These are phyloP conservation scores for Sarcophaga bullata DNA, from an alignment of 1,140 invertebrate genomes.

Conservation along the genomic window DNA sequence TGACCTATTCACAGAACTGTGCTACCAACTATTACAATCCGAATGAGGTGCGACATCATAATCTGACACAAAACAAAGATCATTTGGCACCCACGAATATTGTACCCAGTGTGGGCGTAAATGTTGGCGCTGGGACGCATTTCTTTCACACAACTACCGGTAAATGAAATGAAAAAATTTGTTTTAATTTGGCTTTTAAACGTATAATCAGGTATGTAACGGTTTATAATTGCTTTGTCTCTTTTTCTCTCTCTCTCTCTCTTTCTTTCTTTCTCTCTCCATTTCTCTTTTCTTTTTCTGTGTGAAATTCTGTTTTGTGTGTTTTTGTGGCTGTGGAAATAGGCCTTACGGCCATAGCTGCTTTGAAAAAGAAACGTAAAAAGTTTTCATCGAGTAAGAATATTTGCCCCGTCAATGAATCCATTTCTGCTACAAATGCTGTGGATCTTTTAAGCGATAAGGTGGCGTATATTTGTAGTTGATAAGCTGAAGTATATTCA, in stretches of 20 bases:
- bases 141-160: slow-evolving; percentile 62
- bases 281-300: background rate
- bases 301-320: background rate
- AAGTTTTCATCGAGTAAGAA: slow-evolving; percentile 81
- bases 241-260: background rate
- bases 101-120: slow-evolving; percentile 13
- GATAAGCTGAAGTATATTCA: slow-evolving; percentile 36
- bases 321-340: too few relatives aligned
- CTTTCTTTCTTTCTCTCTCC: background rate
- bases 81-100: slow-evolving; percentile 1
- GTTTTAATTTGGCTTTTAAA: slow-evolving; percentile 19
- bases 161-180: slow-evolving; percentile 32
- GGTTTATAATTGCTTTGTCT: background rate
- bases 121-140: slow-evolving; percentile 51
- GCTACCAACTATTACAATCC: slow-evolving; percentile 48
- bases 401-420: slow-evolving; percentile 69
- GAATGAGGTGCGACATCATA: slow-evolving; percentile 23
- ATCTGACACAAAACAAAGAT: slow-evolving; percentile 29
- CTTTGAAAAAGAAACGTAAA: slow-evolving; percentile 79
- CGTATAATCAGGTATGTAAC: slow-evolving; percentile 14
- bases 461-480: slow-evolving; percentile 48
- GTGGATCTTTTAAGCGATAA: slow-evolving; percentile 46
- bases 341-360: slow-evolving; percentile 72
- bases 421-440: slow-evolving; percentile 57
- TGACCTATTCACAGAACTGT: slow-evolving; percentile 59